Evolutionary conservation across 2,797 vertebrate genomes (phyloP).

Genomic region (Hyperoplus immaculatus): DNA sequence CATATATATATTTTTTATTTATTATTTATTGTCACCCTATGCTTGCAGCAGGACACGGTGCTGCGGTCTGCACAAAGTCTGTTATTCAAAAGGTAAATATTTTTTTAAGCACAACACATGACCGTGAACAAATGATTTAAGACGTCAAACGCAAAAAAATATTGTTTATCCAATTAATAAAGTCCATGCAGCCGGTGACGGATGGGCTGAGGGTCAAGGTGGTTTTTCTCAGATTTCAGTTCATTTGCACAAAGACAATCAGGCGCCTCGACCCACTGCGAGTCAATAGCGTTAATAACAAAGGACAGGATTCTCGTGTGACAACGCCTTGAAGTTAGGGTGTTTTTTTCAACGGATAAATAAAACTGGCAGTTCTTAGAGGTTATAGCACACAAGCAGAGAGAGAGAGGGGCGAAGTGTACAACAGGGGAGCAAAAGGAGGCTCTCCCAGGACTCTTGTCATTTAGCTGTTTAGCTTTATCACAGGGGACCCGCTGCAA

Average conservation of each 20-base stretch:
- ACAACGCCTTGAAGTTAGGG: slow-evolving; percentile 76
- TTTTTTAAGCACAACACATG: slow-evolving; percentile 27
- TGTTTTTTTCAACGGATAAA: slow-evolving; percentile 60
- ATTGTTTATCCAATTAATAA: slow-evolving; percentile 65
- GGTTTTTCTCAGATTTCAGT: slow-evolving; percentile 95
- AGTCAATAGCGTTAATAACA: slow-evolving; percentile 97
- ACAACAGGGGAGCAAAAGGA: slow-evolving; percentile 49
- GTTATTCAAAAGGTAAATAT: slow-evolving; percentile 22
- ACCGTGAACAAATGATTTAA: slow-evolving; percentile 35
- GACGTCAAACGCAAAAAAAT: slow-evolving; percentile 47
- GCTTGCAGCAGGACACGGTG: not conserved
- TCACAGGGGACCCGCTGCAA: slow-evolving; percentile 72
- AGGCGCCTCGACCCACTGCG: slow-evolving; percentile 93
- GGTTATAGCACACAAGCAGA: slow-evolving; percentile 5
- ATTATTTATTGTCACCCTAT: not conserved
- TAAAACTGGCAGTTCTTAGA: slow-evolving; percentile 48
- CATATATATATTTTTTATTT: not conserved
- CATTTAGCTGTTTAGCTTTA: slow-evolving; percentile 75
- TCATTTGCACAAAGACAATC: slow-evolving; percentile 96
- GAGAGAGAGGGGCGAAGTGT: slow-evolving; percentile 10
- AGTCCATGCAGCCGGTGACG: slow-evolving; percentile 65
- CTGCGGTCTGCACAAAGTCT: not conserved
- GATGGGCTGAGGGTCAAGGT: slow-evolving; percentile 91
- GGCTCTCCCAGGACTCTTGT: slow-evolving; percentile 68
- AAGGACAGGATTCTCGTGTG: slow-evolving; percentile 85